Percentiles rank a stretch among this genome's conserved stretches.
These are phyloP conservation scores for Apis dorsata DNA, from an alignment of 1,140 invertebrate species.

Conservation along the genomic window DNA sequence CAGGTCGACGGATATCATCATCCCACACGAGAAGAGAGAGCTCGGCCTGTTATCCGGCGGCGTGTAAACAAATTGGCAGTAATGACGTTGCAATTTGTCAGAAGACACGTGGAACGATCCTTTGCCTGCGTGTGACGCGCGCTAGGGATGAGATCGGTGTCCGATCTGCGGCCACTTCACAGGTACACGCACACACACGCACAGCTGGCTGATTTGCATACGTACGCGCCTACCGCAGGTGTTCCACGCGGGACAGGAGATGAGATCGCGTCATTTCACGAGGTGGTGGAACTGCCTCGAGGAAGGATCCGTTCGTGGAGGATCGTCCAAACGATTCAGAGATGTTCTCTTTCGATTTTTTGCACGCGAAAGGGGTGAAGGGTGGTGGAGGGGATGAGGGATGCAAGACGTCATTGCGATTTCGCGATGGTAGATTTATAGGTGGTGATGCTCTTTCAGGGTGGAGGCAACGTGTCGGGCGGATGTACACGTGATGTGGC, in stretches of 20 bases:
- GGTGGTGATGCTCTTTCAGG: no score
- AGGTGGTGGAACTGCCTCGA: not conserved
- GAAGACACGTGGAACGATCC: slow-evolving; percentile 51
- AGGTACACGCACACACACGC: slow-evolving; percentile 19
- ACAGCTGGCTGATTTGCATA: slow-evolving; percentile 60
- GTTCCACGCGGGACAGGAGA: slow-evolving; percentile 16
- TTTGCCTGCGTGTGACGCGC: slow-evolving; percentile 13
- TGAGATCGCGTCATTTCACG: slow-evolving; percentile 44
- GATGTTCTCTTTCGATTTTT: no score
- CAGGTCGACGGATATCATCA: no score
- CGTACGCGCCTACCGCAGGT: slow-evolving; percentile 38
- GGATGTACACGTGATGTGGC: no score
- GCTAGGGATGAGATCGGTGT: slow-evolving; percentile 53
- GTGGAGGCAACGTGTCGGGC: no score
- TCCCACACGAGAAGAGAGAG: not conserved
- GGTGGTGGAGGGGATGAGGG: no score
- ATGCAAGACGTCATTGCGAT: no score
- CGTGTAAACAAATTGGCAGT: slow-evolving; percentile 78
- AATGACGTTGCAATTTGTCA: slow-evolving; percentile 78
- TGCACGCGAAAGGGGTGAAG: no score
- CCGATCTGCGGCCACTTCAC: slow-evolving; percentile 29
- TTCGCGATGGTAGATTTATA: no score
- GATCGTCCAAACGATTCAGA: not conserved
- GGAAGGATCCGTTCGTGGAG: slow-evolving; percentile 32
- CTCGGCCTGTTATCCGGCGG: slow-evolving; percentile 68